These are phyloP conservation scores for Collichthys lucidus DNA, from an alignment of 2,113 vertebrate species.

Conservation along the genomic window DNA sequence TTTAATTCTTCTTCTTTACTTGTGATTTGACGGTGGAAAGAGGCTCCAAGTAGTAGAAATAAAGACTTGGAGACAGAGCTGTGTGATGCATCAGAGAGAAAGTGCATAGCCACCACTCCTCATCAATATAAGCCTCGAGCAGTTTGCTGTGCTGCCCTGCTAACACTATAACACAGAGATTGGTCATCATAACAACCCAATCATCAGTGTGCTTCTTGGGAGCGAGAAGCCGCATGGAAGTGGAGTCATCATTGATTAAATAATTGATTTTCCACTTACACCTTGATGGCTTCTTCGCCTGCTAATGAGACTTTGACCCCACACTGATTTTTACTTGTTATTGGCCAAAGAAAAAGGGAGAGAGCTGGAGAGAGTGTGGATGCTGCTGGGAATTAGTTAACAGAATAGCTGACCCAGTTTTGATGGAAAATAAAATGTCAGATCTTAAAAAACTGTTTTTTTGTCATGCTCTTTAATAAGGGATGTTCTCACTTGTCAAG, in stretches of 20 bases:
- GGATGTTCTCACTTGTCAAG: background rate
- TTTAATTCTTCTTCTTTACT: conserved; percentile 25
- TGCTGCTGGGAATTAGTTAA: conserved; percentile 24
- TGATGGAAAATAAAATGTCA: conserved; percentile 19
- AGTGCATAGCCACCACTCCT: conserved; percentile 1
- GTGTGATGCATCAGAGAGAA: conserved; percentile 7
- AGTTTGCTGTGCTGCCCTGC: conserved; percentile 1
- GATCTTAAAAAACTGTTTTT: conserved; percentile 11
- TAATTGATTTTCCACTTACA: conserved; percentile 52
- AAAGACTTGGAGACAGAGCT: background rate
- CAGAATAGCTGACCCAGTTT: conserved; percentile 34
- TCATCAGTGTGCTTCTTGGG: conserved; percentile 8
- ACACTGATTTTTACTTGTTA: background rate
- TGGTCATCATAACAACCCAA: conserved; percentile 14
- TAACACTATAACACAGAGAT: conserved; percentile 30
- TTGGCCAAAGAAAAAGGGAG: background rate
- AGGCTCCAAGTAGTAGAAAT: conserved; percentile 3
- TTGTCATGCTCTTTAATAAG: conserved; percentile 22
- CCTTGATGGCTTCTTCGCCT: conserved; percentile 52
- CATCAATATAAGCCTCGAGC: conserved; percentile 1
- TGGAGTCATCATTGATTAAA: conserved; percentile 36
- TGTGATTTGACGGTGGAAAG: conserved; percentile 5
- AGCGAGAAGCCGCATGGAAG: background rate
- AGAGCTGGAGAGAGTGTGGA: background rate
- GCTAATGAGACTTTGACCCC: conserved; percentile 56